Conservation (phyloP, 2,888 invertebrate genomes). For the Creontiades dilutus region DNA sequence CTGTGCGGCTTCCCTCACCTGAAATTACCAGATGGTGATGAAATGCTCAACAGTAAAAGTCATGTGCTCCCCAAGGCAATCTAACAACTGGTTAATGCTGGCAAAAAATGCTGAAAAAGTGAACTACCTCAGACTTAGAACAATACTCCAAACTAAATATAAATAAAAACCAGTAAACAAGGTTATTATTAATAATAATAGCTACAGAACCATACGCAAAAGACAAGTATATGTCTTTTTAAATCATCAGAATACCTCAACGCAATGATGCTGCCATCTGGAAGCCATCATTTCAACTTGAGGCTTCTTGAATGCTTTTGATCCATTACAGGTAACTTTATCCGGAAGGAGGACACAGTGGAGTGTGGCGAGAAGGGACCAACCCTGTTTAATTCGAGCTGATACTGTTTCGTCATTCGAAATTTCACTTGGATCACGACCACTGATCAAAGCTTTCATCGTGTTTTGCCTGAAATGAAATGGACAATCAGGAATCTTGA, state of each 20-base stretch:
- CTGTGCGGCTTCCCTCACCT: conserved; percentile 95
- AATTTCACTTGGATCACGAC: conserved; percentile 66
- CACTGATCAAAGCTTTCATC: conserved; percentile 67
- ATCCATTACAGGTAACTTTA: conserved; percentile 86
- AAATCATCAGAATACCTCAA: conserved; percentile 84
- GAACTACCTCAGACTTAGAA: too few relatives aligned
- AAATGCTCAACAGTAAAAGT: too few relatives aligned
- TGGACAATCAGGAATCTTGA: not conserved
- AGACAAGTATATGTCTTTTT: too few relatives aligned
- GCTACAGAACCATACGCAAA: too few relatives aligned
- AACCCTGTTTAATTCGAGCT: conserved; percentile 96
- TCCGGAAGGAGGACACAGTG: conserved; percentile 98
- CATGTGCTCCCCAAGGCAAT: too few relatives aligned
- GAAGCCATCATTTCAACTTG: conserved; percentile 98
- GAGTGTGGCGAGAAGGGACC: conserved; percentile 96
- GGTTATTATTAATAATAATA: too few relatives aligned
- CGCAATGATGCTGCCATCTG: conserved; percentile 98
- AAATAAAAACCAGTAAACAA: too few relatives aligned
- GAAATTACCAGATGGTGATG: conserved; percentile 48
- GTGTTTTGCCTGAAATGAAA: conserved; percentile 77
- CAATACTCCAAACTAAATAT: too few relatives aligned
- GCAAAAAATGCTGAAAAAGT: too few relatives aligned
- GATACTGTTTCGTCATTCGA: conserved; percentile 88
- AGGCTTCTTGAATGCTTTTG: conserved; percentile 93
- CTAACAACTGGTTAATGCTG: too few relatives aligned